phyloP scores from a whole-genome alignment of 23 tunicate species.

The Aplidium turbinatum region DNA sequence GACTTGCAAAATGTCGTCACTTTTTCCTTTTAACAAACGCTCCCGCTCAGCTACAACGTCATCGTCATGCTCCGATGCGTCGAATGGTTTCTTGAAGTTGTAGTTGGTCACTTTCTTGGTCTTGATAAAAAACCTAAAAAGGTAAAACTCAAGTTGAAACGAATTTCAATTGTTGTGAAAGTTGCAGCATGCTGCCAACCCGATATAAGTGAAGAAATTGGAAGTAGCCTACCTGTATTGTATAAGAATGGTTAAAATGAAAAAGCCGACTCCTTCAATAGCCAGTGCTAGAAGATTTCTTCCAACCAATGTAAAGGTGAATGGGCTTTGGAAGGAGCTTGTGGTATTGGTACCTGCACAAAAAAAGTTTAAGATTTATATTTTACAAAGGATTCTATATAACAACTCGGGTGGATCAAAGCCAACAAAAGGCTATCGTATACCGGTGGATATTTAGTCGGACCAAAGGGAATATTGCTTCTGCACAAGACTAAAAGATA shows the following conservation, averaged over 20 bases:
- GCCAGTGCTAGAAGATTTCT: constrained; percentile 82
- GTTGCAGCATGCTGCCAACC: too few relatives aligned
- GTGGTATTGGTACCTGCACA: constrained; percentile 37
- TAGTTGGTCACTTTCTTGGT: neutral
- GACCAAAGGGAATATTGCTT: too few relatives aligned
- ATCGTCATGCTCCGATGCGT: constrained; percentile 41
- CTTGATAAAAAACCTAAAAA: constrained; percentile 64
- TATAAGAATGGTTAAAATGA: constrained; percentile 62
- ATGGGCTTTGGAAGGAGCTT: constrained; percentile 47
- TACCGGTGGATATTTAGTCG: too few relatives aligned
- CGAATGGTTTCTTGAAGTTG: neutral
- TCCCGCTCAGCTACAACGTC: constrained; percentile 68
- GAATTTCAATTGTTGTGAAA: too few relatives aligned
- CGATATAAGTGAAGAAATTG: too few relatives aligned
- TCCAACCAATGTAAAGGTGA: constrained; percentile 77
- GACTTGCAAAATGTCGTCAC: constrained; percentile 67
- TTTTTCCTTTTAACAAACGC: constrained; percentile 19
- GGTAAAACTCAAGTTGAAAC: neutral
- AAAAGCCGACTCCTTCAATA: constrained; percentile 71
- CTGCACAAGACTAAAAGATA: too few relatives aligned
- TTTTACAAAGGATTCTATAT: too few relatives aligned
- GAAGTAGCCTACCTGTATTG: constrained; percentile 97
- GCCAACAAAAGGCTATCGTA: too few relatives aligned
- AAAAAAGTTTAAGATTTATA: too few relatives aligned
- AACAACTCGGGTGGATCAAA: too few relatives aligned